Percentiles rank a stretch among this genome's conserved stretches.
These are phyloP conservation scores for Bilobella aurantiaca DNA, from an alignment of 1,140 invertebrate species.

Conservation along the genomic window DNA sequence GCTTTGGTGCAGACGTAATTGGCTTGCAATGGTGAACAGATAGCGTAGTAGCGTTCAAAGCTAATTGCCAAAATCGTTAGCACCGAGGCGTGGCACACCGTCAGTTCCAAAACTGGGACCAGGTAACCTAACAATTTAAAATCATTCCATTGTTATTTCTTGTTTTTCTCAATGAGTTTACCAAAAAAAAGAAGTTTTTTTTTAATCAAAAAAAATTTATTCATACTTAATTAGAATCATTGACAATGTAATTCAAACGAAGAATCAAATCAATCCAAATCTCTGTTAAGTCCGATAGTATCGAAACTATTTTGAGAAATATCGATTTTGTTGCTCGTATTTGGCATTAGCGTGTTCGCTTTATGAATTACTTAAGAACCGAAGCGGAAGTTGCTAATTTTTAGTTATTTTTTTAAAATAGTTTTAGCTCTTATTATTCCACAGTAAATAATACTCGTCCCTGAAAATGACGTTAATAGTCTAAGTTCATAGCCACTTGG, in stretches of 20 bases:
- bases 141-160: constrained; percentile 15
- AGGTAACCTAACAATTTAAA: constrained; percentile 57
- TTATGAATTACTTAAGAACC: too few relatives aligned
- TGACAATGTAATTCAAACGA: not conserved
- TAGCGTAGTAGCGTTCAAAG: constrained; percentile 89
- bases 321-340: too few relatives aligned
- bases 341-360: too few relatives aligned
- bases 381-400: too few relatives aligned
- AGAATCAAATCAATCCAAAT: not conserved
- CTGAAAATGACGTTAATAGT: too few relatives aligned
- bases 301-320: too few relatives aligned
- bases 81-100: constrained; percentile 82
- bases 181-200: not conserved
- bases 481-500: too few relatives aligned
- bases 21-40: constrained; percentile 79
- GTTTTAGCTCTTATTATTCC: too few relatives aligned
- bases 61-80: constrained; percentile 85
- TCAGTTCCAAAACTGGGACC: constrained; percentile 81
- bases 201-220: not conserved
- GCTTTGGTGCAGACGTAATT: constrained; percentile 85
- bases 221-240: not conserved
- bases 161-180: not conserved
- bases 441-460: too few relatives aligned
- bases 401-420: too few relatives aligned
- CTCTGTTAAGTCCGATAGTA: not conserved